Base-by-base conservation (phyloP, 2,797 vertebrate species). In the Spheniscus humboldti region DNA sequence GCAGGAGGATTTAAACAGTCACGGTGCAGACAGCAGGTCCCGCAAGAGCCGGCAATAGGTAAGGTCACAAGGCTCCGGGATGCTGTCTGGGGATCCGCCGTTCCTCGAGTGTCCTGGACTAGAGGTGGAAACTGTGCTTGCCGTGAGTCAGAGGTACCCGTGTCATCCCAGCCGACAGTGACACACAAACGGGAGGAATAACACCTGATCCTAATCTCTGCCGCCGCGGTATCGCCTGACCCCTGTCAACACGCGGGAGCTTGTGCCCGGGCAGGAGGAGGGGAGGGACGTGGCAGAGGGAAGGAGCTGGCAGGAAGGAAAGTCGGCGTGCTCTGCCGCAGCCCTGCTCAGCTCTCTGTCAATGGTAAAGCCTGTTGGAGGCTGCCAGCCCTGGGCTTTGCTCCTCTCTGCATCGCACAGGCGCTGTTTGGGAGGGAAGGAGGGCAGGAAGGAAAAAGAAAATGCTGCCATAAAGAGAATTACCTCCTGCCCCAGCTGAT, bases 11-110 rank as follows among this genome's bases (percentile, higher is more conserved):
- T 79, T 43, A 22, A 79, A n/a, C 6, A 71, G 64, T 24, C 48
- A 63, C 14, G 0, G 75, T 11, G 56, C 48, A 20, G 41, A 7
- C 56, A 57, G 22, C 60, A 6, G 16, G 28, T 19, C 78, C 87
- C 0, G 1, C 72, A 6, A 66, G 73, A 55, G 62, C 52, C 0
- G 1, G 37, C 28, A 1, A 0, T 0, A 47, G 39, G 30, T 20
- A 18, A 45, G 66, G 62, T 64, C 3, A 55, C 0, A 3, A 5
- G 16, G 9, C 37, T 5, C 48, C 0, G 6, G 64, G 59, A 53
- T 20, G 57, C 60, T 45, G 31, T 6, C 47, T 4, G 5, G 60
- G 45, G 43, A 73, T 19, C 25, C 5, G 37, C 37, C 8, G 24
- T 72, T 85, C 93, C 60, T 25, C 25, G 22, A 35, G 11, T 8